Base-by-base conservation (phyloP, 1,140 invertebrate species). In the Euura saliciscinereae region DNA sequence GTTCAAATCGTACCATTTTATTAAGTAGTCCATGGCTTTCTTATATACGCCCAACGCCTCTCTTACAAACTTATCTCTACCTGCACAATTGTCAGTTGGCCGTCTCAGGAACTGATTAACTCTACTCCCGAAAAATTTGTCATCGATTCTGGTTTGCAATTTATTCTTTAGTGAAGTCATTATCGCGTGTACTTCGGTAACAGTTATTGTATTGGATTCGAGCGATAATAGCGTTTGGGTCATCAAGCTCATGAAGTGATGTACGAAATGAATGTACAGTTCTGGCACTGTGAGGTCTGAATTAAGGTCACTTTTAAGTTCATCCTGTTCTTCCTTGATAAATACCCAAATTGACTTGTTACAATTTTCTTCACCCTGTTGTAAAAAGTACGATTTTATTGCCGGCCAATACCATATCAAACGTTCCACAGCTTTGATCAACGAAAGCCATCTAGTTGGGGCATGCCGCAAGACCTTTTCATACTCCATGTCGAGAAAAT, bases 261-360 rank as follows among this genome's bases (percentile, higher is more conserved):
- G 75, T 2, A 65, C 73, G 10, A 74, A 76, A 69, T 74, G 72
- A 11, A 77, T 71, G 44, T 77, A 74, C 42, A 71, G 74, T 71
- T 77, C 73, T 45, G 76, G 44, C 13, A 77, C 68, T 43, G 65
- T 10, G n/a, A 77, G n/a, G 6, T 28, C 44, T 28, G 67, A 4
- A 70, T 73, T 73, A 8, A 75, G 70, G 46, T 77, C 73, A 67
- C 73, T 45, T 44, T 43, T 6, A 67, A 73, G 44, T 67, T 70
- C 69, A 74, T 76, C n/a, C 42, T 72, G 43, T 65, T 76, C 73
- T 65, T 70, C 69, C 4, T 64, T 4, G 42, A 77, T 65, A 66
- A 77, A 75, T 45, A 69, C 71, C 71, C 70, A 75, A 28, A 75
- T 73, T 13, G 67, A 44, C 68, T 69, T 71, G 66, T 73, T 43